Evolutionary conservation across 2,888 invertebrate genomes (phyloP), one percentile per base, ranked within the genome.

Genomic region (Apodemia zela): DNA sequence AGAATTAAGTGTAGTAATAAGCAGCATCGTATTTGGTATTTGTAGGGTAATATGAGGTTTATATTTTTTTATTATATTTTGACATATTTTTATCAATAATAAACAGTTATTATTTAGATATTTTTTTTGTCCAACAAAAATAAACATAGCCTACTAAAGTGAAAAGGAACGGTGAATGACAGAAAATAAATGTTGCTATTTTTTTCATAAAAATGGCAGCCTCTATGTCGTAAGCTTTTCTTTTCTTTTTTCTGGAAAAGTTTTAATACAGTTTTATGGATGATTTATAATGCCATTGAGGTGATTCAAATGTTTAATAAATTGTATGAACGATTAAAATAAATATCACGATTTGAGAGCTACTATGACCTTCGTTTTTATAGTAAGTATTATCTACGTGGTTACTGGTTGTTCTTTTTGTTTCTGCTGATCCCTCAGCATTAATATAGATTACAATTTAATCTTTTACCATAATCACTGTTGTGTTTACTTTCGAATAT

Each of bases 141-240:
- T 38, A 38, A 38, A 13, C 11, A 38, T 13, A 38, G 13, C 3
- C 38, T 38, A 63, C 60, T 62, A 64, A 60, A 45, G 65, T 65
- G 59, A 63, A 68, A 64, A 65, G 66, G 68, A 70, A 63, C 66
- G 67, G n/a, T 0, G 62, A 73, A 67, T 79, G 75, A 77, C 78
- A 78, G 71, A 72, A 71, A 69, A 73, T 70, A 69, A 82, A 82
- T 84, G 85, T 85, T 86, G 83, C 86, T 81, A 85, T 82, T 80
- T 80, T 80, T 78, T 72, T 67, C 71, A 77, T 21, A 85, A 85
- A 90, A 89, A 91, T 91, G 90, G 90, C 90, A 90, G 90, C 89
- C 87, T 87, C 77, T 78, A 88, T 88, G 88, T 90, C 90, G 89
- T 90, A 90, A 89, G 89, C 89, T 89, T 87, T 89, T 87, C 86